Evolutionary conservation across 2,797 vertebrate genomes (phyloP), one percentile per base, ranked within the genome.

Genomic region (Dendrocincla fuliginosa): DNA sequence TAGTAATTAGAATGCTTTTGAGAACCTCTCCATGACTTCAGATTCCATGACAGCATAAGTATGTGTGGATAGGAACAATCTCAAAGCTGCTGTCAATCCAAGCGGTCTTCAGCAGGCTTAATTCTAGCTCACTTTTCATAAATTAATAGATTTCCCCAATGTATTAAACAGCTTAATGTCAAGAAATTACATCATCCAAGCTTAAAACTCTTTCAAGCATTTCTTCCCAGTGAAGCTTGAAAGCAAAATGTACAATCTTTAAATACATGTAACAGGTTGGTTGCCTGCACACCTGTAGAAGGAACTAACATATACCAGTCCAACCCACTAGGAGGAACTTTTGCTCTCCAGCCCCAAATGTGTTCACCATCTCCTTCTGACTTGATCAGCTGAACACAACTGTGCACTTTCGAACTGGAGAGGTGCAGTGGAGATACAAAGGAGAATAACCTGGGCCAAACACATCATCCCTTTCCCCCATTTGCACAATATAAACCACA

Each of bases 151-250:
- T 32, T 60, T 41, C 46, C 28, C 10, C 35, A 70, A 53, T 2
- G 7, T 10, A 63, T 39, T 47, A 70, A 80, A 87, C 0, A 1
- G 13, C 13, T 65, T 78, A 37, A 53, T 0, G 1, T 24, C 52
- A 86, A 80, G 27, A 74, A 55, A 67, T 81, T 12, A 47, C 13
- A 63, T 32, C 8, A 74, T 24, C 16, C 1, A 19, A 80, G n/a
- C 7, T 52, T 50, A 76, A 35, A 79, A 44, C 16, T 65, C 41
- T 82, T 84, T 35, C 18, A 55, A 80, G 6, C 22, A 19, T 53
- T 73, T 83, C 9, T 79, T 47, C 60, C 47, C 33, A 80, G 56
- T 27, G 64, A 68, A 84, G 25, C 25, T 68, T 82, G n/a, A 68
- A 65, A 82, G 71, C 19, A 84, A 82, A 85, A 70, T 4, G 14